Evolutionary conservation across 2,888 invertebrate species (phyloP), one percentile per base, ranked within the genome.

Genomic region (Troglohyphantes excavatus): DNA sequence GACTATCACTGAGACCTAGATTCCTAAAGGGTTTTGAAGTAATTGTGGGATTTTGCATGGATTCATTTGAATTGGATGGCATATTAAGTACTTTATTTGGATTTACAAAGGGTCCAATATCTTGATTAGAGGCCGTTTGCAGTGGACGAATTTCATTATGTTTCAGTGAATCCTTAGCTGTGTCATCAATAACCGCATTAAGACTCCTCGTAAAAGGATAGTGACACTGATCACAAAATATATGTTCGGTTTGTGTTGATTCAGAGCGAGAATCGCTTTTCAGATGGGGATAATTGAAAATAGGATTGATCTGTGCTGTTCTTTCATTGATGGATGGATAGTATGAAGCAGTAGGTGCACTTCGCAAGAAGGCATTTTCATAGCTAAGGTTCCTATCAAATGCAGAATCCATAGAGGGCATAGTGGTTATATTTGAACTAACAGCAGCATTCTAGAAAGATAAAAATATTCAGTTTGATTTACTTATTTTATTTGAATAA

Each of bases 171-270:
- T 53, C 53, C 5, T 5, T 43, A 19, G 33, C 6, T 17, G 21
- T 17, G n/a, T 29, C 11, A 17, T 26, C 7, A 19, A 21, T 19
- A 26, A 11, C 3, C 13, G 17, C 13, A 7, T 29, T 29, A 21
- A 39, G 13, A 26, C 43, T 46, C 21, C 33, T 17, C 7, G 65
- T 73, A 27, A 86, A 39, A 13, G 78, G 76, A 43, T 70, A 86
- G 19, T 86, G 76, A 19, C 85, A 86, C n/a, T 86, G 39, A 11
- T 68, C 76, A 68, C 85, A 86, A 61, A 86, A 70, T 7, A 86
- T 61, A 27, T 68, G 17, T n/a, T 86, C 85, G 33, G 85, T 86
- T 78, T 86, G 85, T 33, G 70, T 73, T 39, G 29, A 33, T 43
- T 65, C 43, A 43, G 33, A 33, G 26, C 63, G 39, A 27, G 13